Base-by-base conservation (phyloP, 1,140 invertebrate genomes). In the Rhagoletis zephyria region DNA sequence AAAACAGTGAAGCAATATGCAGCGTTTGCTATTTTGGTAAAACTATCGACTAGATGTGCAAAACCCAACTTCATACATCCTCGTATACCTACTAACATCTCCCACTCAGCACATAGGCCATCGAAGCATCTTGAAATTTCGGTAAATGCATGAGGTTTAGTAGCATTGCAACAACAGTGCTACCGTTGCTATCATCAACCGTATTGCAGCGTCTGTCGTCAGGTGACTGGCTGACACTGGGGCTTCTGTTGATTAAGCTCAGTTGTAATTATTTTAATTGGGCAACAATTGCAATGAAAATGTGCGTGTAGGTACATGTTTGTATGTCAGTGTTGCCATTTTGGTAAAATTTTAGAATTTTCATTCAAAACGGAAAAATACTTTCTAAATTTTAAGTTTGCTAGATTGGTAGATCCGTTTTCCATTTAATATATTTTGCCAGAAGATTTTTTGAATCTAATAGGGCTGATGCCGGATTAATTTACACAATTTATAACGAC, bases 191-290 rank as follows among this genome's bases (percentile, higher is more conserved):
- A 56, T 45, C 48, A 30, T 51, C 16, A 81, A 48, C 5, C 6
- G n/a, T 81, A 42, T 30, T 30, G 30, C 30, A 30, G 30, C 30
- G 16, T 81, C n/a, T 81, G 74, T 30, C 30, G n/a, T 56, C n/a
- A 0, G 16, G 48, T 56, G 74, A 12, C 4, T 4, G n/a, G 45
- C 2, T 81, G 48, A 48, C 48, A 7, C 4, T 59, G 7, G 51
- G 45, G 48, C n/a, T 81, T 4, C 7, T 81, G 74, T 81, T 81
- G 48, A 81, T 81, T 81, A 81, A 81, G 48, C 74, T 51, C 19
- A 19, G 74, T 56, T 30, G 30, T 30, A 30, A 81, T 56, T 81
- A 56, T 81, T 81, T 81, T 81, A 56, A 81, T 56, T 81, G 48
- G 74, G n/a, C 45, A 81, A 81, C 74, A 56, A 48, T 30, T 81